phyloP scores from a whole-genome alignment of 2,797 vertebrate genomes.

The Sebastes nivosus region DNA sequence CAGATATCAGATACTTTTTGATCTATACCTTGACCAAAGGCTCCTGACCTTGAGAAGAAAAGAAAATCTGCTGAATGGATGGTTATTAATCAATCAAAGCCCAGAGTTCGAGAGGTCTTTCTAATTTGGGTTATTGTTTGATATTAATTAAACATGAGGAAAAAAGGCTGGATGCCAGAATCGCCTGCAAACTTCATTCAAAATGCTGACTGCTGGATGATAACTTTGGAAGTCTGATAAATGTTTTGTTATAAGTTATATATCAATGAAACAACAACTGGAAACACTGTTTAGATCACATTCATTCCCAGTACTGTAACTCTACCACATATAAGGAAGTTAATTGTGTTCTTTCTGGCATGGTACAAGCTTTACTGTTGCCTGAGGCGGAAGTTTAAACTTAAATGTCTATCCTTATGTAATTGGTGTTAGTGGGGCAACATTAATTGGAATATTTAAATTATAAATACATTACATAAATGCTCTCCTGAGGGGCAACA shows the following conservation, averaged over 20 bases:
- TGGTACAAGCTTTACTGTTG: background rate
- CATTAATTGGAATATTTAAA: background rate
- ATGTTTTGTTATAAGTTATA: background rate
- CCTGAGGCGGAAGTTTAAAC: background rate
- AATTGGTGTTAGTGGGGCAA: background rate
- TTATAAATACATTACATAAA: background rate
- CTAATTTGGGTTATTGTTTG: conserved; percentile 15
- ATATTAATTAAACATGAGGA: background rate
- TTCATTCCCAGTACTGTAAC: background rate
- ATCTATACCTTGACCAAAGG: conserved; percentile 51
- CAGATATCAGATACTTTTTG: conserved; percentile 44
- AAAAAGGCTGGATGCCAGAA: background rate
- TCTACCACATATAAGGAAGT: background rate
- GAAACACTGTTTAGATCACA: background rate
- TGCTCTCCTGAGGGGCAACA: background rate
- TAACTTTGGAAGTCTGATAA: background rate
- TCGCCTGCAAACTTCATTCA: background rate
- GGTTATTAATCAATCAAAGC: conserved; percentile 39
- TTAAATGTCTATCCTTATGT: background rate
- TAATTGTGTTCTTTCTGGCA: background rate
- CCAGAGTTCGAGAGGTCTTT: background rate
- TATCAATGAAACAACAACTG: background rate
- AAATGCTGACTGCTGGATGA: background rate
- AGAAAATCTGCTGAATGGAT: conserved; percentile 27
- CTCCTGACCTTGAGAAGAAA: conserved; percentile 39